phyloP scores from a whole-genome alignment of 2,797 vertebrate genomes.

The Naso thynnoides region DNA sequence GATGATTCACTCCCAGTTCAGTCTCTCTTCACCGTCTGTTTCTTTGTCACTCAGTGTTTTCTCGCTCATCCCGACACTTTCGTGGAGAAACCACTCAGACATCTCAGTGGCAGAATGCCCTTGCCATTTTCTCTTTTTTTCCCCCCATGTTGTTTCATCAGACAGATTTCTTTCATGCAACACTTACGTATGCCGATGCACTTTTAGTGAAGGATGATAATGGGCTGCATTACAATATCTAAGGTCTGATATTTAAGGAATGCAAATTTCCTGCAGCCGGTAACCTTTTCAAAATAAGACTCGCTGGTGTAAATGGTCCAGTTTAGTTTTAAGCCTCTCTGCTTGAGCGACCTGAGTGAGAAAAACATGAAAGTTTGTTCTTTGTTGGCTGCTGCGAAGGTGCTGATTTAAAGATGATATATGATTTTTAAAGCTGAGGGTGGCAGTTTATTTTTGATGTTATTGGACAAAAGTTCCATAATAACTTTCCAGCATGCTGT shows the following conservation, averaged over 20 bases:
- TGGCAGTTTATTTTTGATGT: too few species aligned
- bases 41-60: constrained; percentile 60
- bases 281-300: not conserved
- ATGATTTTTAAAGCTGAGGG: too few species aligned
- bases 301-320: not conserved
- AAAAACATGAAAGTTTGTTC: not conserved
- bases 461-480: too few species aligned
- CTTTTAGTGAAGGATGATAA: constrained; percentile 14
- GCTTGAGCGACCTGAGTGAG: not conserved
- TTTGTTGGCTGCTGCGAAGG: not conserved
- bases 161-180: constrained; percentile 10
- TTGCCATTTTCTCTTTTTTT: constrained; percentile 62
- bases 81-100: constrained; percentile 51
- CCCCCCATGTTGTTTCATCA: constrained; percentile 35
- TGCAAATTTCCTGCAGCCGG: not conserved
- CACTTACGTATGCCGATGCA: constrained; percentile 1
- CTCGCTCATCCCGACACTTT: constrained; percentile 56
- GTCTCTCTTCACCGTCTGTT: constrained; percentile 53
- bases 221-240: not conserved
- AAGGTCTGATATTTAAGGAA: constrained; percentile 1
- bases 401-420: constrained; percentile 3
- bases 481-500: too few species aligned
- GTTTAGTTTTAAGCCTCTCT: not conserved
- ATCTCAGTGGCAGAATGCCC: constrained; percentile 47
- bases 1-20: constrained; percentile 60